phyloP scores from a whole-genome alignment of 1,140 invertebrate species.

The Caenorhabditis inopinata region DNA sequence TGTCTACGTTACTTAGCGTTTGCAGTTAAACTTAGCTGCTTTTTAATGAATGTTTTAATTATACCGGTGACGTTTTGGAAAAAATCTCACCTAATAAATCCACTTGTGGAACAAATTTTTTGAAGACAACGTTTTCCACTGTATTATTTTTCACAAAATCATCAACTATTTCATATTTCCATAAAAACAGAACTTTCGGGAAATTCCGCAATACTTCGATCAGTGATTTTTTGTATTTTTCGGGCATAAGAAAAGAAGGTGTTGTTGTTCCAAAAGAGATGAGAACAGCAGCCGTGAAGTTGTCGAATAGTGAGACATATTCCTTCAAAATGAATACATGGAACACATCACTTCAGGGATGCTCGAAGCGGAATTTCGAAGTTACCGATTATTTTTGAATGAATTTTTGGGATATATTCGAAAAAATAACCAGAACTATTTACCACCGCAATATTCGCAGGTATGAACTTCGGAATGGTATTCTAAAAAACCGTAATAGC shows the following conservation, averaged over 20 bases:
- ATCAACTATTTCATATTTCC: conserved; percentile 26
- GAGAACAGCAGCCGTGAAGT: not conserved
- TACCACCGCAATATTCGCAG: too few species aligned
- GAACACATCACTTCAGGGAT: too few species aligned
- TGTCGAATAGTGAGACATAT: not conserved
- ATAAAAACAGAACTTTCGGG: not conserved
- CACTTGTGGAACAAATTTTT: not conserved
- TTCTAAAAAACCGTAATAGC: too few species aligned
- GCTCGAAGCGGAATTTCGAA: too few species aligned
- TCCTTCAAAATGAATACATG: not conserved
- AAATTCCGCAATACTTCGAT: not conserved
- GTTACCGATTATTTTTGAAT: too few species aligned
- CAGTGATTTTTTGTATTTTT: not conserved
- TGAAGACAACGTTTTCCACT: not conserved
- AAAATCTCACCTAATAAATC: conserved; percentile 23
- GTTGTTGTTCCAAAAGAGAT: conserved; percentile 15
- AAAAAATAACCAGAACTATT: too few species aligned
- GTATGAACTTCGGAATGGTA: too few species aligned
- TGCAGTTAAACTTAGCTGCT: too few species aligned
- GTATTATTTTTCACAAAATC: not conserved
- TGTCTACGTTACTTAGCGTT: too few species aligned
- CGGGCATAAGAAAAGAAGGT: conserved; percentile 17
- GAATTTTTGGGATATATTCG: too few species aligned
- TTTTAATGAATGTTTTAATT: too few species aligned
- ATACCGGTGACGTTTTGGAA: too few species aligned